Conservation (phyloP, 2,113 vertebrate genomes). For the Rousettus leschenaultii region DNA sequence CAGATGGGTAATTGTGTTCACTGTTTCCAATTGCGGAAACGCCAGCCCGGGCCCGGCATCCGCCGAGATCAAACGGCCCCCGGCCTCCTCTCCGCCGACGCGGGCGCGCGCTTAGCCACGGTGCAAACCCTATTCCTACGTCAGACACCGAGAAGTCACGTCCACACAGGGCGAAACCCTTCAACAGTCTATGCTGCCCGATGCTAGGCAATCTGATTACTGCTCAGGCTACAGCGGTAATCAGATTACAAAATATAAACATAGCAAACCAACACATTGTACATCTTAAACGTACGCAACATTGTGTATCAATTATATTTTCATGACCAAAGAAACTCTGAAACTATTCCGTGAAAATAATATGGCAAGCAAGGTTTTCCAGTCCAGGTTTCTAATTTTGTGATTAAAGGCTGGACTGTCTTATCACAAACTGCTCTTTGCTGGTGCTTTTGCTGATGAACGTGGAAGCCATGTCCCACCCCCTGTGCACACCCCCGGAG, state of each 20-base stretch:
- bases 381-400: not conserved
- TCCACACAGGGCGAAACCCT: not conserved
- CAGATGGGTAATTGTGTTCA: constrained; percentile 73
- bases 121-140: not conserved
- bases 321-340: not conserved
- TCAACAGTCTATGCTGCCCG: rapidly evolving
- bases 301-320: not conserved
- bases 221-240: not conserved
- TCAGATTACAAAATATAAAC: not conserved
- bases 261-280: not conserved
- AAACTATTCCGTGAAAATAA: not conserved
- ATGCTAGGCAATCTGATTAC: too few species aligned
- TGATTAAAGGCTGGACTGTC: not conserved
- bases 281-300: not conserved
- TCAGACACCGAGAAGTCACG: rapidly evolving
- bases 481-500: not conserved
- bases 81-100: constrained; percentile 45
- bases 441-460: not conserved
- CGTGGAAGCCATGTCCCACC: not conserved
- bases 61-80: constrained; percentile 63
- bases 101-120: constrained; percentile 38
- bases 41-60: constrained; percentile 54
- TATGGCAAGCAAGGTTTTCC: not conserved
- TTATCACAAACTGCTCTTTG: not conserved
- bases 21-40: constrained; percentile 74